phyloP scores from a whole-genome alignment of 2,888 invertebrate species.

The Caenorhabditis sp. region DNA sequence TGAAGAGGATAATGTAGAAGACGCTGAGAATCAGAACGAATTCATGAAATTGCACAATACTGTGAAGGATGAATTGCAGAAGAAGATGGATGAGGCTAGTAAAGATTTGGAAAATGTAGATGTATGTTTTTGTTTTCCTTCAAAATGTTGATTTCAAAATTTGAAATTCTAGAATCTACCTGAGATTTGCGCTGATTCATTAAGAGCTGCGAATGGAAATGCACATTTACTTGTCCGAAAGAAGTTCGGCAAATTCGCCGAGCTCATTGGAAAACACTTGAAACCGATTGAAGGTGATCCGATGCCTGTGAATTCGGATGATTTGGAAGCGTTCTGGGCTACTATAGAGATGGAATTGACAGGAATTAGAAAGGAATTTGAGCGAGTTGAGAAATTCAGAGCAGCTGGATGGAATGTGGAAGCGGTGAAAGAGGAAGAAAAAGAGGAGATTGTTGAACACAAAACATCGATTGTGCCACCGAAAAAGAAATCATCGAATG shows the following conservation, averaged over 20 bases:
- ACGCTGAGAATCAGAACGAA: slow-evolving; percentile 19
- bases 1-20: slow-evolving; percentile 18
- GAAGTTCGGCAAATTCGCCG: slow-evolving; percentile 42
- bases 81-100: slow-evolving; percentile 28
- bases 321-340: slow-evolving; percentile 56
- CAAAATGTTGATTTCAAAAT: slow-evolving; percentile 5
- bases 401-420: slow-evolving; percentile 23
- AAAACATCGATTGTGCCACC: background rate
- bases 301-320: slow-evolving; percentile 41
- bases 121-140: slow-evolving; percentile 1
- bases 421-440: slow-evolving; percentile 12
- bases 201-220: slow-evolving; percentile 41
- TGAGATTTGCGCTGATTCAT: slow-evolving; percentile 32
- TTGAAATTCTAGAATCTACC: slow-evolving; percentile 15
- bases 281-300: slow-evolving; percentile 41
- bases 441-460: slow-evolving; percentile 2
- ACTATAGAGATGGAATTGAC: slow-evolving; percentile 53
- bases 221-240: slow-evolving; percentile 41
- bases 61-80: slow-evolving; percentile 15
- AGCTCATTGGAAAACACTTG: slow-evolving; percentile 39
- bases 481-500: slow-evolving; percentile 16
- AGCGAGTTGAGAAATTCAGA: slow-evolving; percentile 24
- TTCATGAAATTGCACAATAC: slow-evolving; percentile 27
- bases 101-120: slow-evolving; percentile 35
- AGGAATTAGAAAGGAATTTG: slow-evolving; percentile 41